Evolutionary conservation across 1,140 invertebrate species (phyloP).

Genomic region (Hyles euphorbiae): DNA sequence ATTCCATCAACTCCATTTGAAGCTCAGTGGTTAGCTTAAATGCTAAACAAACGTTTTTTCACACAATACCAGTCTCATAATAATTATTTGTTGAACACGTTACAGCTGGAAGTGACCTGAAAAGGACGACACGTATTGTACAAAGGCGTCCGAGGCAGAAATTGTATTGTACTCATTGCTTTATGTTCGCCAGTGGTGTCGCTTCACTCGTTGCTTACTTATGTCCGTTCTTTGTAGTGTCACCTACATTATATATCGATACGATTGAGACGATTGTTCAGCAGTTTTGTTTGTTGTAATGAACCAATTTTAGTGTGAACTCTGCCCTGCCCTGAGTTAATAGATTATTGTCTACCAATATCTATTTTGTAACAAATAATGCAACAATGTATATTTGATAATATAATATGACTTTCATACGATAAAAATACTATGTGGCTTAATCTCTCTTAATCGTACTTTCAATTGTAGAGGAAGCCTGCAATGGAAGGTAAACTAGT

Average conservation of each 20-base stretch:
- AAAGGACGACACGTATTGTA: constrained; percentile 56
- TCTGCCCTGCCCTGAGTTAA: too few species aligned
- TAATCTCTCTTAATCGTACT: too few species aligned
- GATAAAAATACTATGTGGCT: too few species aligned
- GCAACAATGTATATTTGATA: too few species aligned
- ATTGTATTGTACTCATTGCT: constrained; percentile 52
- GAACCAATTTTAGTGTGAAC: too few species aligned
- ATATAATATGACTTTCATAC: too few species aligned
- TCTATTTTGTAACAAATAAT: too few species aligned
- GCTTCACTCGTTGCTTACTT: constrained; percentile 40
- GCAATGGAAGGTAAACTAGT: too few species aligned
- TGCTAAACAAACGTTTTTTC: constrained; percentile 29
- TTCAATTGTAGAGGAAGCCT: too few species aligned
- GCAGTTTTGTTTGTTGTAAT: too few species aligned
- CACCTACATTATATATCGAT: constrained; percentile 24
- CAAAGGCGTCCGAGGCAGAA: constrained; percentile 56
- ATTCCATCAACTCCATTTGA: constrained; percentile 2
- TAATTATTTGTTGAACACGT: constrained; percentile 47
- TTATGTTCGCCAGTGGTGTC: constrained; percentile 44
- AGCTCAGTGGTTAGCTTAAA: not conserved
- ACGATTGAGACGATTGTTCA: too few species aligned
- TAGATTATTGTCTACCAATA: too few species aligned
- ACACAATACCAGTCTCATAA: constrained; percentile 32
- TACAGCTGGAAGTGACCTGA: constrained; percentile 61
- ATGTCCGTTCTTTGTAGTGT: constrained; percentile 43